Conservation (phyloP, 2,888 invertebrate genomes). For the Papilio gigon region DNA sequence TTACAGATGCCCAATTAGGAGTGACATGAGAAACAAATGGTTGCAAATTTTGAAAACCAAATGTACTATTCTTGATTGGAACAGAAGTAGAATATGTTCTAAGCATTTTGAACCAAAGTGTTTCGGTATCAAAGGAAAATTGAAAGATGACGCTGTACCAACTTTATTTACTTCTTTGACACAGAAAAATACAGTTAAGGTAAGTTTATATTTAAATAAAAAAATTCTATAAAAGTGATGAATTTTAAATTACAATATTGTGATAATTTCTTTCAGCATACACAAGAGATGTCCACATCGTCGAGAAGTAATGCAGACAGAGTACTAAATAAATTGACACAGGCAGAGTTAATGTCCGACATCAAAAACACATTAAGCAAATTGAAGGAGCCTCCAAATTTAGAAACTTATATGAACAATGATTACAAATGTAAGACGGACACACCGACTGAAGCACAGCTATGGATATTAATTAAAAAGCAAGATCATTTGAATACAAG, state of each 20-base stretch:
- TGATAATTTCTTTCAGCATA: constrained; percentile 31
- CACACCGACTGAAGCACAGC: constrained; percentile 62
- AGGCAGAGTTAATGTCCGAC: constrained; percentile 64
- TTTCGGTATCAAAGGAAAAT: constrained; percentile 64
- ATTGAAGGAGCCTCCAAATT: constrained; percentile 63
- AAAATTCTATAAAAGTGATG: not conserved
- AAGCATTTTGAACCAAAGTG: constrained; percentile 71
- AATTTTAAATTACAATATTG: not conserved
- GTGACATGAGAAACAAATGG: constrained; percentile 71
- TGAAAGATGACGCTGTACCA: constrained; percentile 68
- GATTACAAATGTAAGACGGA: constrained; percentile 62
- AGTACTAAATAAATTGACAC: constrained; percentile 59
- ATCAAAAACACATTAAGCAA: constrained; percentile 59
- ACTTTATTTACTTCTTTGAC: constrained; percentile 58
- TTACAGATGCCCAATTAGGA: constrained; percentile 63
- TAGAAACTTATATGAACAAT: constrained; percentile 62
- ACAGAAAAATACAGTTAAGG: constrained; percentile 49
- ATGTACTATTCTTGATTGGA: constrained; percentile 67
- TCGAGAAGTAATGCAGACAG: constrained; percentile 57
- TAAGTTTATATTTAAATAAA: constrained; percentile 44
- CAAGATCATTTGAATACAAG: constrained; percentile 69
- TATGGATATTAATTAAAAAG: constrained; percentile 73
- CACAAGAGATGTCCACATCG: constrained; percentile 13
- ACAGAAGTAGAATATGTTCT: constrained; percentile 69
- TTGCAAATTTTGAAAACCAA: constrained; percentile 63